Evolutionary conservation across 2,113 vertebrate genomes (phyloP).

Genomic region (Callionymus lyra): DNA sequence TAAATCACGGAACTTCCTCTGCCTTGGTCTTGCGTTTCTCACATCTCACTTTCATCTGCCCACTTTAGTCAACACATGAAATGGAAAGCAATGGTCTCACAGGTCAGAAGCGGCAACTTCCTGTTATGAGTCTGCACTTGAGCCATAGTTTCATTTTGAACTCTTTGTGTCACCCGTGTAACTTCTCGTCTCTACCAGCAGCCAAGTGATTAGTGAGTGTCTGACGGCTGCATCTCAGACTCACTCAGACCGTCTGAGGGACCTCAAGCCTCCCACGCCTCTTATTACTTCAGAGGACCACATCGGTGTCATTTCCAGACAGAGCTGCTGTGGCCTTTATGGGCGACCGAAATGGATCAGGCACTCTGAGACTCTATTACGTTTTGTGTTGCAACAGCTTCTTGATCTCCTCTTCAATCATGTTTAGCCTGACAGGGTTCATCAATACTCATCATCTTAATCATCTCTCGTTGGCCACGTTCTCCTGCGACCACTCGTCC

Average conservation of each 20-base stretch:
- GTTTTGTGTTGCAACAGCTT: neutral
- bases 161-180: neutral
- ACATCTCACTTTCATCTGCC: no score
- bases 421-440: conserved; percentile 36
- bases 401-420: conserved; percentile 23
- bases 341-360: conserved; percentile 13
- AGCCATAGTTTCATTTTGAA: conserved; percentile 6
- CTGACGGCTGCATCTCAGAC: conserved; percentile 16
- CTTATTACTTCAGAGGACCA: conserved; percentile 7
- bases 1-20: conserved; percentile 14
- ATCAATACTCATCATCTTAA: conserved; percentile 47
- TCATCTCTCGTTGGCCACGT: conserved; percentile 26
- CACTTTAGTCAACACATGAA: no score
- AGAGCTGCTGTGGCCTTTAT: conserved; percentile 10
- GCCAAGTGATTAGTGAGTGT: conserved; percentile 32
- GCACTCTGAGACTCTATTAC: neutral
- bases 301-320: conserved; percentile 12
- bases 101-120: conserved; percentile 13
- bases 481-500: conserved; percentile 12
- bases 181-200: neutral
- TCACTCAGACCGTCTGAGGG: conserved; percentile 13
- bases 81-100: conserved; percentile 13
- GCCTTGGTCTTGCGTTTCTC: no score
- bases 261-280: no score
- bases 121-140: neutral